Conservation (phyloP, 2,888 invertebrate genomes). For the Phengaris alcon region DNA sequence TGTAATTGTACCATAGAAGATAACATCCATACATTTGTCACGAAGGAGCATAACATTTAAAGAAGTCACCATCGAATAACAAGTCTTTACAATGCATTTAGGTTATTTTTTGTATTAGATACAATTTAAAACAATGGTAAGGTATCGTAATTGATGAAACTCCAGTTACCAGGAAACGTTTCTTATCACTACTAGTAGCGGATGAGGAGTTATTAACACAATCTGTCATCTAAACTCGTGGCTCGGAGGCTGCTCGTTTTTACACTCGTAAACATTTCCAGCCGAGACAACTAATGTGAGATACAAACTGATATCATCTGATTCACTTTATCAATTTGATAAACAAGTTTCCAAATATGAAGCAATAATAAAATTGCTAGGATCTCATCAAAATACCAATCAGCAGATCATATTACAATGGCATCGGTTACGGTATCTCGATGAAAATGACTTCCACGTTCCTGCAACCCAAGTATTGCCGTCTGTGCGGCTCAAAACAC, state of each 20-base stretch:
- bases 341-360: constrained; percentile 48
- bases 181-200: constrained; percentile 35
- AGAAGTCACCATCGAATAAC: too few species aligned
- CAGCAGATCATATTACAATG: constrained; percentile 60
- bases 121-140: not conserved
- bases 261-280: constrained; percentile 39
- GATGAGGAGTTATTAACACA: constrained; percentile 40
- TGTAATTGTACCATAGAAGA: not conserved
- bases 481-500: constrained; percentile 20
- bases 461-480: constrained; percentile 31
- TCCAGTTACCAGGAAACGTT: constrained; percentile 13
- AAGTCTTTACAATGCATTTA: not conserved
- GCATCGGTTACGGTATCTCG: constrained; percentile 53
- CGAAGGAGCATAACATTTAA: not conserved
- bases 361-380: constrained; percentile 52
- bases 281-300: constrained; percentile 36
- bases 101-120: not conserved
- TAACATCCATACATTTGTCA: too few species aligned
- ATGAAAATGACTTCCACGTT: constrained; percentile 51
- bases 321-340: constrained; percentile 44
- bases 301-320: constrained; percentile 41
- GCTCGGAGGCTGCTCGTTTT: constrained; percentile 38
- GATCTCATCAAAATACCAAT: constrained; percentile 68
- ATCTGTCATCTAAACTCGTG: constrained; percentile 40
- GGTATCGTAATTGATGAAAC: not conserved